A percentile compares a stretch with the other conserved stretches of the same genome.
phyloP scores from a whole-genome alignment of 2,888 invertebrate genomes.

The Brenthis hecate region DNA sequence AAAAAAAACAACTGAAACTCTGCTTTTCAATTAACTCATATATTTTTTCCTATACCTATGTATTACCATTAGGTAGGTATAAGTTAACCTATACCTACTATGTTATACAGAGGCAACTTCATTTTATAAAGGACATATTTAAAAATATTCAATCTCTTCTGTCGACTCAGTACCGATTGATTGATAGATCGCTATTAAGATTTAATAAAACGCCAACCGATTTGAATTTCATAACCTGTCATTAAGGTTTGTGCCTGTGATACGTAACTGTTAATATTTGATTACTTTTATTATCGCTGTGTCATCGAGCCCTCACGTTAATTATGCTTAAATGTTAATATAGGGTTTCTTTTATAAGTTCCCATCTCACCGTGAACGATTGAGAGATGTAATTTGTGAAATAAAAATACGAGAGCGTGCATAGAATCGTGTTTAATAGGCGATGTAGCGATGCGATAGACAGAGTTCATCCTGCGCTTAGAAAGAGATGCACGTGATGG shows the following conservation, averaged over 20 bases:
- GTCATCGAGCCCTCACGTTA: conserved; percentile 64
- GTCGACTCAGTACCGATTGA: conserved; percentile 45
- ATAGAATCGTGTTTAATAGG: conserved; percentile 81
- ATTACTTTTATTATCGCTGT: conserved; percentile 51
- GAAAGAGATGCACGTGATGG: conserved; percentile 56
- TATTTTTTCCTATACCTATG: too few species aligned
- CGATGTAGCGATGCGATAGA: conserved; percentile 58
- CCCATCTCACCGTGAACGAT: conserved; percentile 41
- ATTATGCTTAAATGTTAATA: conserved; percentile 55
- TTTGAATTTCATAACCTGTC: conserved; percentile 20
- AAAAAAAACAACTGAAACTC: too few species aligned
- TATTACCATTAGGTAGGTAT: too few species aligned
- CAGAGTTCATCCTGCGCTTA: conserved; percentile 56
- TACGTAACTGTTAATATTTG: conserved; percentile 51
- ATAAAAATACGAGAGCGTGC: conserved; percentile 75
- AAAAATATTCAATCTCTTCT: conserved; percentile 12
- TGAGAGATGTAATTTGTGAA: conserved; percentile 46
- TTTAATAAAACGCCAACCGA: conserved; percentile 18
- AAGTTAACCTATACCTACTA: too few species aligned
- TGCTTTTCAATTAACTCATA: too few species aligned
- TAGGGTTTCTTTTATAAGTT: conserved; percentile 55
- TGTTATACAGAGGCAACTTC: conserved; percentile 36
- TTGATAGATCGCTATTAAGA: conserved; percentile 51
- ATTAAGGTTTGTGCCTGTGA: conserved; percentile 24
- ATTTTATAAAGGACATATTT: not conserved